Evolutionary conservation across 2,797 vertebrate genomes (phyloP).

Genomic region (Catamblyrhynchus diadema): DNA sequence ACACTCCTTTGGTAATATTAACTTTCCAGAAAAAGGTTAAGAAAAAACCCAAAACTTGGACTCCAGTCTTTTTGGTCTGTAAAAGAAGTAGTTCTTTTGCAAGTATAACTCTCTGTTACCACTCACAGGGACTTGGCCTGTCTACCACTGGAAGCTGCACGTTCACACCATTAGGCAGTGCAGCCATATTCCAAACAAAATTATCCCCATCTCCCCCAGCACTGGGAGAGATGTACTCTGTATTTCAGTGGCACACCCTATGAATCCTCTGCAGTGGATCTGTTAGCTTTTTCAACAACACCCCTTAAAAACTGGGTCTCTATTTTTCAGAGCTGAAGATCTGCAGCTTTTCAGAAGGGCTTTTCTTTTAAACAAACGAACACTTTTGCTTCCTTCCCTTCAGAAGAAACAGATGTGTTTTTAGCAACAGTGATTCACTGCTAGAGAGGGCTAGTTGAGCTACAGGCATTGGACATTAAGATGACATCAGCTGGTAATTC

Average conservation of each 20-base stretch:
- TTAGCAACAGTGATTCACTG: background rate
- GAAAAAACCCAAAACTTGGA: background rate
- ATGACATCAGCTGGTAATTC: background rate
- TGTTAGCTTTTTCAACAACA: background rate
- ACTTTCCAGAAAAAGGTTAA: background rate
- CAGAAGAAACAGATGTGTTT: background rate
- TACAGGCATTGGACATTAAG: background rate
- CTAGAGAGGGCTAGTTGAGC: background rate
- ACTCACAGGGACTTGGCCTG: background rate
- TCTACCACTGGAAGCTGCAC: background rate
- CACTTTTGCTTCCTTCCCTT: rapidly evolving
- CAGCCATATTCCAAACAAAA: background rate
- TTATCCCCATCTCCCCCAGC: background rate
- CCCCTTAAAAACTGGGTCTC: background rate
- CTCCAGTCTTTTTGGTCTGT: background rate
- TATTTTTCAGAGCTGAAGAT: background rate
- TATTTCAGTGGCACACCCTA: background rate
- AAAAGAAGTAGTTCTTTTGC: background rate
- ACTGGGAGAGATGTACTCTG: background rate
- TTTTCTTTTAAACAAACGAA: background rate
- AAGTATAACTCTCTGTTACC: background rate
- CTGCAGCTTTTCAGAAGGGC: background rate
- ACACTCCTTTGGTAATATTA: background rate
- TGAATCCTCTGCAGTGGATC: background rate
- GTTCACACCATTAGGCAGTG: background rate